phyloP scores from a whole-genome alignment of 2,113 vertebrate genomes.

The Nothocercus julius region DNA sequence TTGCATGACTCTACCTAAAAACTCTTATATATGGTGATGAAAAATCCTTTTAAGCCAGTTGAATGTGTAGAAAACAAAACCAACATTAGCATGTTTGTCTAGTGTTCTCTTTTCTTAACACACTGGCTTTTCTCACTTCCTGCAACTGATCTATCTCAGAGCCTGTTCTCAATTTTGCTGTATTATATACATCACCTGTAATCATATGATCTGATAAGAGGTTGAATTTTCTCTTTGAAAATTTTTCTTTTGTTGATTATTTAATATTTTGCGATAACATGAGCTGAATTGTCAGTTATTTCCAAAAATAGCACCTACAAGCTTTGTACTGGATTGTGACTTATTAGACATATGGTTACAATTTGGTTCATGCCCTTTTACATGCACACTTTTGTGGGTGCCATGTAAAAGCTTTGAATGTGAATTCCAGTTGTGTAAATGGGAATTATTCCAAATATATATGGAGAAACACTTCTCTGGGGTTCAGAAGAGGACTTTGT shows the following conservation, averaged over 20 bases:
- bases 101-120: not conserved
- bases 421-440: not conserved
- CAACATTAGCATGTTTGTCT: constrained; percentile 30
- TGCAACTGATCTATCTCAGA: not conserved
- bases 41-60: not conserved
- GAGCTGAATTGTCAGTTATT: not conserved
- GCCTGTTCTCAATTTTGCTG: not conserved
- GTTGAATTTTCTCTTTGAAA: not conserved
- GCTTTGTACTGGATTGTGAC: not conserved
- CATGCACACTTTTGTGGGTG: not conserved
- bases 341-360: not conserved
- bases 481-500: not conserved
- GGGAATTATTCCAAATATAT: not conserved
- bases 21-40: not conserved
- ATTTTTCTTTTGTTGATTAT: not conserved
- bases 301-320: not conserved
- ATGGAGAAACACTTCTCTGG: not conserved
- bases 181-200: not conserved
- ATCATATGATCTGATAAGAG: not conserved
- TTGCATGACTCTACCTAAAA: constrained; percentile 44
- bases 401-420: constrained; percentile 13
- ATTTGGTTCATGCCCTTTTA: not conserved
- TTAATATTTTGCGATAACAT: not conserved
- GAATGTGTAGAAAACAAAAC: constrained; percentile 18
- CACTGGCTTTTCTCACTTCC: not conserved